Evolutionary conservation across 2,113 vertebrate species (phyloP).

Genomic region (Machaerirhynchus nigripectus): DNA sequence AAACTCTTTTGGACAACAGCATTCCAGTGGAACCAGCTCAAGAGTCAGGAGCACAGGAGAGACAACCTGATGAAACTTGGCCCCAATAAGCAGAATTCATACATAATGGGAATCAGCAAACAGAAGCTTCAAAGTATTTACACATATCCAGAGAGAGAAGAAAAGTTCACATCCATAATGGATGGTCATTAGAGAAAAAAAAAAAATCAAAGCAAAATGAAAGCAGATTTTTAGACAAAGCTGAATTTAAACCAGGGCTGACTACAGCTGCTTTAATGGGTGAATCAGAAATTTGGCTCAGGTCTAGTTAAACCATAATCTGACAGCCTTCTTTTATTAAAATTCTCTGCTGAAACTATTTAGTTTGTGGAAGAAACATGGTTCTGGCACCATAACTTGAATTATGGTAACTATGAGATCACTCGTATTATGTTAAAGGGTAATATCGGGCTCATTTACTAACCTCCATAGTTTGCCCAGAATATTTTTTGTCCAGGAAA

Average conservation of each 20-base stretch:
- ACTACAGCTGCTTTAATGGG: neutral
- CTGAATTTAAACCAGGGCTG: neutral
- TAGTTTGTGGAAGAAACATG: neutral
- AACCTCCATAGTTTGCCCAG: neutral
- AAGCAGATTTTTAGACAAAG: neutral
- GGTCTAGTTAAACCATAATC: neutral
- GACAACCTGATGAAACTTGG: neutral
- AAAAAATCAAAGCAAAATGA: neutral
- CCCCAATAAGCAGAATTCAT: neutral
- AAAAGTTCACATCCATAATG: neutral
- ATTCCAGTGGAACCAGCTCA: neutral
- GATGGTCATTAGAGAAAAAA: neutral
- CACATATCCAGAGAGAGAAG: neutral
- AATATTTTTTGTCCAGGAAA: neutral
- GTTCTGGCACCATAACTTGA: neutral
- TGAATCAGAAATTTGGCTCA: neutral
- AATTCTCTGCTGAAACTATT: neutral
- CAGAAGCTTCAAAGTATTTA: slow-evolving; percentile 2
- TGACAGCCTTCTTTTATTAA: neutral
- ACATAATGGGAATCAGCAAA: neutral
- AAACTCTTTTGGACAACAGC: neutral
- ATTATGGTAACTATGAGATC: neutral
- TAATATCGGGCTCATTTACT: neutral
- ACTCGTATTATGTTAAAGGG: neutral
- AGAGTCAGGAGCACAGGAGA: neutral